These are phyloP conservation scores for Aphaenogaster rudis DNA, from an alignment of 1,140 invertebrate species.

Conservation along the genomic window DNA sequence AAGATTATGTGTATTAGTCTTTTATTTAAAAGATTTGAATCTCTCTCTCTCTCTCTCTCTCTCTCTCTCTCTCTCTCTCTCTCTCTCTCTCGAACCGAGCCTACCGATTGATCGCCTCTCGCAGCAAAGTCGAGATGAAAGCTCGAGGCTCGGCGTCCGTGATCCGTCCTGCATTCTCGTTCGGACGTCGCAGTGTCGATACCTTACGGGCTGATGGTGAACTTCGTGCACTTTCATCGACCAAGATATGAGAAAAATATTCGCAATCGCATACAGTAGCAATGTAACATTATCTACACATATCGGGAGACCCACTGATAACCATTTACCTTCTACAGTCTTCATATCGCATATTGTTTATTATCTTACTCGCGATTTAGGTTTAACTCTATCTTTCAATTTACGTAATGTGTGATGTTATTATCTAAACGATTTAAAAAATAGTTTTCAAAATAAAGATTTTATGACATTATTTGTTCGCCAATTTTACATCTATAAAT, in stretches of 20 bases:
- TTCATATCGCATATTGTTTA: background rate
- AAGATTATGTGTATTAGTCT: background rate
- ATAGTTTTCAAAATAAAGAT: background rate
- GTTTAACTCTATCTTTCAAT: conserved; percentile 2
- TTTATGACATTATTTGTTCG: background rate
- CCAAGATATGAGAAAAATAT: background rate
- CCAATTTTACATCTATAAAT: background rate
- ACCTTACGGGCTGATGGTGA: conserved; percentile 52
- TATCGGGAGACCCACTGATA: background rate
- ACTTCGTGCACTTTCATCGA: conserved; percentile 37
- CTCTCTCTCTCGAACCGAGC: background rate
- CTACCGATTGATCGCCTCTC: conserved; percentile 30
- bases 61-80: too few relatives aligned
- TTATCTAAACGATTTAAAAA: background rate
- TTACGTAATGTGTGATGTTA: background rate
- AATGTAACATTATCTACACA: background rate
- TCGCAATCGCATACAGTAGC: background rate
- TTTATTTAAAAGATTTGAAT: background rate
- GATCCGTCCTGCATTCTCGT: background rate
- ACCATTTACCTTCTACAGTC: background rate
- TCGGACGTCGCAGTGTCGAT: conserved; percentile 53
- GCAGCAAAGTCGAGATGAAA: conserved; percentile 39
- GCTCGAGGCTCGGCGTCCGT: conserved; percentile 4
- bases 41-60: too few relatives aligned
- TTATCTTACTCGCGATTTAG: background rate